These are phyloP conservation scores for Ciona savignyi DNA, from an alignment of 23 tunicate species.

Conservation along the genomic window DNA sequence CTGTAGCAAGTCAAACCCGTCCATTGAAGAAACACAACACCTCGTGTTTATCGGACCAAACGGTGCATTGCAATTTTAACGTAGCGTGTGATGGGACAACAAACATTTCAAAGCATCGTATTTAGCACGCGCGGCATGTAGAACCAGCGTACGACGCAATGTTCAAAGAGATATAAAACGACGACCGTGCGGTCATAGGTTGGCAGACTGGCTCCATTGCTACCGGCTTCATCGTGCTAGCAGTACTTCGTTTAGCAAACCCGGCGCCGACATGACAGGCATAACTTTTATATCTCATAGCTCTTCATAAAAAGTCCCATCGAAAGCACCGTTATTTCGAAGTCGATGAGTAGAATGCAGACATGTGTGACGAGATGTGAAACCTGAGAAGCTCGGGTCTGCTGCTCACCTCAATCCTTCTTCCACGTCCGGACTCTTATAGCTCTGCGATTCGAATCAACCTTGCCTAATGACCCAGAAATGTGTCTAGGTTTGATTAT, in stretches of 20 bases:
- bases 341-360: background rate
- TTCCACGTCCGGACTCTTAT: background rate
- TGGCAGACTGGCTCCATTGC: too few species aligned
- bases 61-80: slow-evolving; percentile 16
- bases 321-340: too few species aligned
- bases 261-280: too few species aligned
- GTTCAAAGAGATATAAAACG: background rate
- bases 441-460: background rate
- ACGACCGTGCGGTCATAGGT: background rate
- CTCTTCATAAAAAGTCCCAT: too few species aligned
- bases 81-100: slow-evolving; percentile 15
- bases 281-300: too few species aligned
- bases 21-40: too few species aligned
- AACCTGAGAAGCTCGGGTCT: background rate
- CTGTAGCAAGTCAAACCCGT: too few species aligned
- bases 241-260: too few species aligned
- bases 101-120: background rate
- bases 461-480: slow-evolving; percentile 12
- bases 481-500: slow-evolving; percentile 1
- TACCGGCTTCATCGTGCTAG: too few species aligned
- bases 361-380: background rate
- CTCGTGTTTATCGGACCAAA: slow-evolving; percentile 5
- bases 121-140: background rate
- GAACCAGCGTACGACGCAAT: background rate
- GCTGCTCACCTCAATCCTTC: background rate